Base-by-base conservation (phyloP, 2,888 invertebrate species). In the Apotomis turbidana region DNA sequence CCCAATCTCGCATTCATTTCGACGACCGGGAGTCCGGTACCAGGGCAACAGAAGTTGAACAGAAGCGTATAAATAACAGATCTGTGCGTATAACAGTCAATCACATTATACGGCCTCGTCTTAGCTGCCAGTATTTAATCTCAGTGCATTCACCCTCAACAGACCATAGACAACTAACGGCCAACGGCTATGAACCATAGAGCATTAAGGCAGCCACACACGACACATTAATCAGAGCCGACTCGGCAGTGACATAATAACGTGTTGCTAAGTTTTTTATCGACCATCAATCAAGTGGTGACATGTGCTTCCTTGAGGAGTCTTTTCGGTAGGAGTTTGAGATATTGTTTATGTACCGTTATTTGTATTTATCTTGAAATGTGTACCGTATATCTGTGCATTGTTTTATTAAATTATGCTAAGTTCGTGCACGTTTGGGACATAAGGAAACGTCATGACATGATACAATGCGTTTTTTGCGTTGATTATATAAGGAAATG, bases 261-360 rank as follows among this genome's bases (percentile, higher is more conserved):
- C 88, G 82, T 83, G 87, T 87, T 84, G 87, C 88, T 86, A 86
- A 86, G 86, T 91, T 91, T 90, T 49, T 91, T 91, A 87, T 89
- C 82, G 80, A 70, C 69, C 72, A 79, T 72, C 87, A 87, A 92
- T 93, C 90, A 91, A 91, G 76, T 73, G 80, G 78, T 80, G 89
- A 87, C 89, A 82, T 78, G 80, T 69, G 86, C 88, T 92, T 91
- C 90, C 90, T 91, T 83, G 85, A 85, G 83, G 83, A 87, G 87
- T 88, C 86, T 84, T 82, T 87, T 86, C 87, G 64, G 58, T 58
- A 5, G 38, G 15, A 67, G 49, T 64, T 49, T 68, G 54, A 70
- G 59, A 38, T 54, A 55, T 67, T 61, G 55, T 70, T 68, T 46
- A 62, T 55, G 6, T 4, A 44, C 59, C 44, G 44, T 54, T 68